A percentile compares a stretch with the other conserved stretches of the same genome.
Conservation (phyloP, 2,888 invertebrate species). For the Drosophila kambysellisi region DNA sequence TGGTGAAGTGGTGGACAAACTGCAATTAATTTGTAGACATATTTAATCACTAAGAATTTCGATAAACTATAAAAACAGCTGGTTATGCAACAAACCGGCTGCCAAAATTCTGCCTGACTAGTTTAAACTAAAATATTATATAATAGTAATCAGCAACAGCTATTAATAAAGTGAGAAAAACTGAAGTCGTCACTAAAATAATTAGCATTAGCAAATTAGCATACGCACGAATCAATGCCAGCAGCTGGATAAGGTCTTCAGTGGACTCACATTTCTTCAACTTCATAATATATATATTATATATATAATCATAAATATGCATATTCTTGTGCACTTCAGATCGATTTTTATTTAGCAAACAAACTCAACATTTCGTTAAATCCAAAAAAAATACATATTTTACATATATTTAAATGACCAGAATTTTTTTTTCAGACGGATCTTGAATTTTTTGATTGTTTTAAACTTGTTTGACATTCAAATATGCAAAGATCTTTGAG, state of each 20-base stretch:
- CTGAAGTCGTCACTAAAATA: constrained; percentile 40
- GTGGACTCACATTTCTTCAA: constrained; percentile 53
- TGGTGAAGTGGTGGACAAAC: constrained; percentile 53
- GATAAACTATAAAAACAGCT: constrained; percentile 64
- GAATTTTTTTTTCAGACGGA: constrained; percentile 63
- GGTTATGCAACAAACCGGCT: constrained; percentile 74
- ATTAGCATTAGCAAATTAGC: constrained; percentile 55
- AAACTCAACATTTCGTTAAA: constrained; percentile 53
- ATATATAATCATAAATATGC: constrained; percentile 1
- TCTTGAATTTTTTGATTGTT: constrained; percentile 51
- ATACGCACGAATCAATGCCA: constrained; percentile 66
- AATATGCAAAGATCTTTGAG: constrained; percentile 18
- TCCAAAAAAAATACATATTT: constrained; percentile 33
- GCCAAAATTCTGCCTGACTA: constrained; percentile 36
- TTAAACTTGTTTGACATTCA: constrained; percentile 63
- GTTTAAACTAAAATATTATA: constrained; percentile 62
- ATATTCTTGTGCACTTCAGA: constrained; percentile 7
- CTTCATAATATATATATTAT: constrained; percentile 20
- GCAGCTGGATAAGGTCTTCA: constrained; percentile 37
- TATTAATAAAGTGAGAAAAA: constrained; percentile 67
- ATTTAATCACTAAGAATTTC: constrained; percentile 38
- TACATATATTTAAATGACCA: constrained; percentile 61
- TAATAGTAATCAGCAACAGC: constrained; percentile 60
- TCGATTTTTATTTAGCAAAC: constrained; percentile 21
- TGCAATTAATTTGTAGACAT: constrained; percentile 66